A percentile compares a stretch with the other conserved stretches of the same genome.
Evolutionary conservation across 2,113 vertebrate species (phyloP).

Genomic region (Pavo muticus): DNA sequence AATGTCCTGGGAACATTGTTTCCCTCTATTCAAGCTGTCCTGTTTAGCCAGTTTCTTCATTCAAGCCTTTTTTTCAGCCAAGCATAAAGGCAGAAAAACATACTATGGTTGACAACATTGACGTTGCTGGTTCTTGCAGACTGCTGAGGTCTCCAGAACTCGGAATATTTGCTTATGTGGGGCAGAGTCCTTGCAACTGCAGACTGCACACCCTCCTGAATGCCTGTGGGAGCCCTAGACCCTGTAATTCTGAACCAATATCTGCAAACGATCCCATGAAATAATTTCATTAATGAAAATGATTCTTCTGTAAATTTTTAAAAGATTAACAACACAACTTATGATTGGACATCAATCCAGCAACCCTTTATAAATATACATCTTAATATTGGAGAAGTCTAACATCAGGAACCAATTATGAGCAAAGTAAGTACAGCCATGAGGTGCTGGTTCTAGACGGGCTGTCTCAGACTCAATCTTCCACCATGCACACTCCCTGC

Average conservation of each 20-base stretch:
- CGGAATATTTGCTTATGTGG: not conserved
- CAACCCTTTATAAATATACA: not conserved
- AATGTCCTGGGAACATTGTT: not conserved
- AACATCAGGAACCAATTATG: not conserved
- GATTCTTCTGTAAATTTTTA: not conserved
- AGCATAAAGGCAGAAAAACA: not conserved
- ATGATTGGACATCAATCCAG: not conserved
- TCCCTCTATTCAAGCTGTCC: not conserved
- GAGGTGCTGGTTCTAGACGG: not conserved
- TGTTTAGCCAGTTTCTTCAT: not conserved
- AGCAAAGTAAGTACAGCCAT: not conserved
- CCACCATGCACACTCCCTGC: not conserved
- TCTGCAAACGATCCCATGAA: not conserved
- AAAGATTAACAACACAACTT: not conserved
- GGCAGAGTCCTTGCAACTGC: not conserved
- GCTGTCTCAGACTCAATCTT: not conserved
- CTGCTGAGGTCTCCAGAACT: not conserved
- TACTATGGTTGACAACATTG: rapidly evolving
- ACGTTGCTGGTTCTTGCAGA: not conserved
- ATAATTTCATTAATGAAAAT: not conserved
- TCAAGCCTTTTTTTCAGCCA: not conserved
- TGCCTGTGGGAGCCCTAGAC: not conserved
- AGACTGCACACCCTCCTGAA: not conserved
- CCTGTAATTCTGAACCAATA: not conserved
- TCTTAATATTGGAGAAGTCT: not conserved